phyloP scores from a whole-genome alignment of 2,797 vertebrate species.

The Chiroxiphia lanceolata region DNA sequence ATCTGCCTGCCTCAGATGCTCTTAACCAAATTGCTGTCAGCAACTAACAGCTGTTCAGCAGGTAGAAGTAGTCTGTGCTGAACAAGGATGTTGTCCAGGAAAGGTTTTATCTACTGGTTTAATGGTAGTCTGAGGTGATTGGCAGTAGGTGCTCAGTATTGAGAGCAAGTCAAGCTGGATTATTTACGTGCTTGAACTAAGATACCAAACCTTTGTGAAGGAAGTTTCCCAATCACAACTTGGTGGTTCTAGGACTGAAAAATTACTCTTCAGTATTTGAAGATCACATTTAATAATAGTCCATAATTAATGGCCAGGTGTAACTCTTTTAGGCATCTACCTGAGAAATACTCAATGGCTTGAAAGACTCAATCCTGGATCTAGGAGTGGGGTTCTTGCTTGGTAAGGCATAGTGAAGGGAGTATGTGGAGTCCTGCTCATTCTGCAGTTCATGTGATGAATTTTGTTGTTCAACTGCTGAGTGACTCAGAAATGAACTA shows the following conservation, averaged over 20 bases:
- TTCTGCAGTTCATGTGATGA: slow-evolving; percentile 74
- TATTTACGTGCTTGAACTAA: background rate
- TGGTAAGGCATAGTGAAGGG: background rate
- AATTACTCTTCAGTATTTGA: background rate
- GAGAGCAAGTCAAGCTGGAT: background rate
- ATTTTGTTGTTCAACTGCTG: slow-evolving; percentile 79
- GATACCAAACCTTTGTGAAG: background rate
- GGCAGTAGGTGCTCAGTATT: background rate
- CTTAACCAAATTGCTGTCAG: background rate
- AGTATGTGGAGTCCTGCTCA: background rate
- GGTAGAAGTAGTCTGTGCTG: background rate
- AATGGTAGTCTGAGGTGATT: background rate
- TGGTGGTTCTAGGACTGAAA: background rate
- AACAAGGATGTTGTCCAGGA: background rate
- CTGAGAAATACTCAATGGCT: background rate
- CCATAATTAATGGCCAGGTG: background rate
- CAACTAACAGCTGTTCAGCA: background rate
- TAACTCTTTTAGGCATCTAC: background rate
- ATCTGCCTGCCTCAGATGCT: background rate
- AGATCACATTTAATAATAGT: background rate
- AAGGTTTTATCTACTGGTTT: background rate
- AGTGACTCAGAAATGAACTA: slow-evolving; percentile 77
- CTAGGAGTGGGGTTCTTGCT: background rate
- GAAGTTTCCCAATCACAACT: background rate
- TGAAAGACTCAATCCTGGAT: background rate